phyloP scores from a whole-genome alignment of 1,140 invertebrate species.

The Drosophila fuyamai region DNA sequence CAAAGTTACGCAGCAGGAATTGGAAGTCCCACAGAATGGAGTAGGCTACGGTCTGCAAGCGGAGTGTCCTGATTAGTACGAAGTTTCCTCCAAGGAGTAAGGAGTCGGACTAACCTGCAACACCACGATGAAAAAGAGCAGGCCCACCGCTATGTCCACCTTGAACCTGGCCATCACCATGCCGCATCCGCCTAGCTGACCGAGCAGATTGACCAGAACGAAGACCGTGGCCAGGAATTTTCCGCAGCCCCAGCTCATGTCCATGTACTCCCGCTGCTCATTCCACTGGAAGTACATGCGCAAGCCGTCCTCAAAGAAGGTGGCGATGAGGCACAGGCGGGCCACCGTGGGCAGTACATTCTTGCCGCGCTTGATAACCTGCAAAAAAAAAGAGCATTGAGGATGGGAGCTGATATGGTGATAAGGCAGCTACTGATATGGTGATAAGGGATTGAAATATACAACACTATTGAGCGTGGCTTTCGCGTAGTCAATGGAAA shows the following conservation, averaged over 20 bases:
- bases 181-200: conserved; percentile 97
- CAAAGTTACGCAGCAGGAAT: conserved; percentile 97
- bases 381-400: conserved; percentile 29
- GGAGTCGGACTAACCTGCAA: conserved; percentile 89
- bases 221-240: conserved; percentile 94
- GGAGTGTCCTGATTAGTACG: not conserved
- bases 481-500: conserved; percentile 52
- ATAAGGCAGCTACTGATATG: conserved; percentile 22
- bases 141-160: conserved; percentile 97
- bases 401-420: conserved; percentile 22
- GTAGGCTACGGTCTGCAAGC: conserved; percentile 95
- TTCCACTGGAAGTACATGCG: conserved; percentile 99
- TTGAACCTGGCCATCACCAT: conserved; percentile 97
- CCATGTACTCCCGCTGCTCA: conserved; percentile 99
- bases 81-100: not conserved
- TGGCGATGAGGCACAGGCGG: conserved; percentile 98
- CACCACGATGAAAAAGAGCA: conserved; percentile 98
- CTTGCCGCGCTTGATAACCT: conserved; percentile 97
- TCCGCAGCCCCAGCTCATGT: conserved; percentile 99
- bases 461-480: conserved; percentile 63
- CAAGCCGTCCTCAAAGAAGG: conserved; percentile 99
- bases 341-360: conserved; percentile 97
- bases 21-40: conserved; percentile 99
- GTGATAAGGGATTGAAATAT: conserved; percentile 63
- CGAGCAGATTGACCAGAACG: conserved; percentile 96